phyloP scores from a whole-genome alignment of 2,113 vertebrate species.

The Columba janthina region DNA sequence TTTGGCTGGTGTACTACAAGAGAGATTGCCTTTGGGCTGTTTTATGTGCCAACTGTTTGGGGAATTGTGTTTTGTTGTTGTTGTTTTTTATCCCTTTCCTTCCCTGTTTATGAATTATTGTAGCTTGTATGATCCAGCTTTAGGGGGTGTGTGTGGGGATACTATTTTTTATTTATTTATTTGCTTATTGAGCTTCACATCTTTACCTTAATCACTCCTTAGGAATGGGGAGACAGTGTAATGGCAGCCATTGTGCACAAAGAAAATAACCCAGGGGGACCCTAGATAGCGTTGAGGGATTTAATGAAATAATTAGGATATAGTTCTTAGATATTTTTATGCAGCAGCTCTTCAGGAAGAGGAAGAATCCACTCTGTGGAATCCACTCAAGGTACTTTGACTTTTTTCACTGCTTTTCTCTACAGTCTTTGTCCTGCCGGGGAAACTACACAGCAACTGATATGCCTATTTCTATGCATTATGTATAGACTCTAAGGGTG shows the following conservation, averaged over 20 bases:
- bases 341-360: neutral
- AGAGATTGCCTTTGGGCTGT: slow-evolving; percentile 28
- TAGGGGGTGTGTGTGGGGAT: neutral
- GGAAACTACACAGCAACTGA: neutral
- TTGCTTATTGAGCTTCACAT: neutral
- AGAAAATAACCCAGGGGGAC: slow-evolving; percentile 11
- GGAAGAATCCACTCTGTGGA: neutral
- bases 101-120: slow-evolving; percentile 48
- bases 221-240: neutral
- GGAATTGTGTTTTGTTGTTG: slow-evolving; percentile 49
- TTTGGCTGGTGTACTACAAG: slow-evolving; percentile 31
- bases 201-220: neutral
- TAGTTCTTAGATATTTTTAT: slow-evolving; percentile 4
- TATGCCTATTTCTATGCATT: neutral
- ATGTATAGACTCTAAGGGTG: neutral
- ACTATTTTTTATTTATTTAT: slow-evolving; percentile 1
- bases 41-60: slow-evolving; percentile 41
- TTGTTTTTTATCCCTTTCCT: neutral
- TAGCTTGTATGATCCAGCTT: slow-evolving; percentile 22
- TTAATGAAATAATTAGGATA: slow-evolving; percentile 52
- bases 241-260: neutral
- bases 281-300: neutral
- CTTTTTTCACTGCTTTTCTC: neutral
- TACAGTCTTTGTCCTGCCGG: neutral
- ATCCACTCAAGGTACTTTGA: neutral